These are phyloP conservation scores for Timandra comae DNA, from an alignment of 2,888 invertebrate genomes.

Conservation along the genomic window DNA sequence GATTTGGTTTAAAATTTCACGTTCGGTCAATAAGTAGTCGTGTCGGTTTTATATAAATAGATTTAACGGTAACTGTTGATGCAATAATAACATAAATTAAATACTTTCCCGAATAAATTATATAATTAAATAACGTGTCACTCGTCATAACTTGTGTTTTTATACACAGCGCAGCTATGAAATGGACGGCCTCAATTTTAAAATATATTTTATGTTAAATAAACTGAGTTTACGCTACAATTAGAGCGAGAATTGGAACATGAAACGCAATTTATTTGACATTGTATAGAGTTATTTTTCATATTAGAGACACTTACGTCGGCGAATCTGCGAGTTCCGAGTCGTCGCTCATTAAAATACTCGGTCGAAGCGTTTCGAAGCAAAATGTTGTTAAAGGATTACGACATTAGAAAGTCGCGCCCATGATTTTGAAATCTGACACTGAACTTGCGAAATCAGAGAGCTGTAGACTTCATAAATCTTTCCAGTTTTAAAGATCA, in stretches of 20 bases:
- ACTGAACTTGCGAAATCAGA: conserved; percentile 7
- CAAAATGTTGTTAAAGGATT: too few relatives aligned
- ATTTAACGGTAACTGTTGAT: too few relatives aligned
- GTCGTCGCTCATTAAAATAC: too few relatives aligned
- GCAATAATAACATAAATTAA: too few relatives aligned
- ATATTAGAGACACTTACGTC: conserved; percentile 11
- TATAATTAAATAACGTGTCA: too few relatives aligned
- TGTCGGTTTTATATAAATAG: too few relatives aligned
- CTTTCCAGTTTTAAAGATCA: conserved; percentile 14
- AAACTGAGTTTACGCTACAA: conserved; percentile 24
- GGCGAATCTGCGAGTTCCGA: conserved; percentile 3
- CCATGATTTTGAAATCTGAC: conserved; percentile 6
- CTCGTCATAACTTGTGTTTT: too few relatives aligned
- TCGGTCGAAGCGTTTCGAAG: too few relatives aligned
- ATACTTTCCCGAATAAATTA: conserved; percentile 6
- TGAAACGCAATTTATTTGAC: conserved; percentile 27
- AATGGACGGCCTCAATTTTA: conserved; percentile 23
- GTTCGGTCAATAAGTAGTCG: too few relatives aligned
- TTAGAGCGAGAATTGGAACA: conserved; percentile 24
- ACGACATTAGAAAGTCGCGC: too few relatives aligned
- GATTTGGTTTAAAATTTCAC: too few relatives aligned
- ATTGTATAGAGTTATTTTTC: conserved; percentile 20
- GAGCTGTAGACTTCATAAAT: conserved; percentile 12
- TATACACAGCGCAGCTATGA: conserved; percentile 19
- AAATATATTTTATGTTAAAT: conserved; percentile 23